A percentile compares a stretch with the other conserved stretches of the same genome.
These are phyloP conservation scores for Hyperoplus immaculatus DNA, from an alignment of 2,797 vertebrate genomes.

Conservation along the genomic window DNA sequence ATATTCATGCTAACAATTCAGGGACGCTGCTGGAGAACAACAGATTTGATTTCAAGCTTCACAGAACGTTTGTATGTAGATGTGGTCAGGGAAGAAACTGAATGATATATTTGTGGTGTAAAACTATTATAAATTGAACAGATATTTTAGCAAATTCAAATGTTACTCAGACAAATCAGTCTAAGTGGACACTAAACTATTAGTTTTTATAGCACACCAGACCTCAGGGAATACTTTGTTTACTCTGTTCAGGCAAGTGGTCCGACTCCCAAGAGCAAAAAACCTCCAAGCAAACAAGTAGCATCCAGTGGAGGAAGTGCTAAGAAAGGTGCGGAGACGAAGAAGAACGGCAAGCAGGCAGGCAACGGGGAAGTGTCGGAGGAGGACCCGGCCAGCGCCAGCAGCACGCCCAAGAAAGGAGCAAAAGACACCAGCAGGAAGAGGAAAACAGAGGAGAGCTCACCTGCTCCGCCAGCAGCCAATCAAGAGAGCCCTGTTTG, in stretches of 20 bases:
- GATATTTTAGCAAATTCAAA: not conserved
- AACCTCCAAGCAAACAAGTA: conserved; percentile 88
- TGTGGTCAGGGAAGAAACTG: conserved; percentile 1
- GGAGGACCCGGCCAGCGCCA: conserved; percentile 89
- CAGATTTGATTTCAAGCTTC: conserved; percentile 16
- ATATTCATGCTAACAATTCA: conserved; percentile 7
- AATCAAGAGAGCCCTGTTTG: conserved; percentile 90
- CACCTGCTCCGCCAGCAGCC: conserved; percentile 72
- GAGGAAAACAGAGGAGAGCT: conserved; percentile 90
- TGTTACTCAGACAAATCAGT: too few species aligned
- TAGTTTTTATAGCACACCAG: not conserved
- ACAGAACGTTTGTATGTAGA: conserved; percentile 20
- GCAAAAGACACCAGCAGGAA: conserved; percentile 91
- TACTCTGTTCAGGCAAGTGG: conserved; percentile 90
- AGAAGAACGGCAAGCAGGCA: conserved; percentile 91
- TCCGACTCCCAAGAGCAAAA: conserved; percentile 94
- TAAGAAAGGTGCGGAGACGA: conserved; percentile 89
- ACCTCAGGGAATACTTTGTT: conserved; percentile 13
- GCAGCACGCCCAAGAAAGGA: conserved; percentile 90
- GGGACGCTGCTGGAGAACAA: conserved; percentile 8
- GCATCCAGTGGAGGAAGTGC: conserved; percentile 72
- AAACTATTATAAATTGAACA: conserved; percentile 20
- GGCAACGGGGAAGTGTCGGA: conserved; percentile 89
- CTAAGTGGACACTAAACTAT: not conserved
- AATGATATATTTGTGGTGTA: conserved; percentile 12